Conservation (phyloP, 2,797 vertebrate genomes). For the Scomberomorus guttatus region DNA sequence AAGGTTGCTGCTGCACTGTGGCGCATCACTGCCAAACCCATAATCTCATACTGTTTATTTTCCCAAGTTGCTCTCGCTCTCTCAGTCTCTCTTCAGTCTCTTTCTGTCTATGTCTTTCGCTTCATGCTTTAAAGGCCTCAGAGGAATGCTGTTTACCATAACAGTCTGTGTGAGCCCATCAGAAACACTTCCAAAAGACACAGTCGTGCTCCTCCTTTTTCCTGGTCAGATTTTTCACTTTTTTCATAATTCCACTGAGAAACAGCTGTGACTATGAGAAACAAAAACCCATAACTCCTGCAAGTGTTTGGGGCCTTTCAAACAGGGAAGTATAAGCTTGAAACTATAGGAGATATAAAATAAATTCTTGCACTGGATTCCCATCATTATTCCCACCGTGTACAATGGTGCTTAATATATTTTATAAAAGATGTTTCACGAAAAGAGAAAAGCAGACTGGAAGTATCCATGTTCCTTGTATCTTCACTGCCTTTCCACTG, state of each 20-base stretch:
- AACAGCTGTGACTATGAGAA: constrained; percentile 20
- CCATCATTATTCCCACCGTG: background rate
- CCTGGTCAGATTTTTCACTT: constrained; percentile 50
- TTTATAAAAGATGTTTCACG: background rate
- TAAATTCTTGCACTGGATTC: background rate
- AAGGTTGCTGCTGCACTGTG: constrained; percentile 68
- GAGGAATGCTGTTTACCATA: constrained; percentile 69
- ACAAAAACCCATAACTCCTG: constrained; percentile 24
- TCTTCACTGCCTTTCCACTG: constrained; percentile 24
- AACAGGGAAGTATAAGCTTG: constrained; percentile 1
- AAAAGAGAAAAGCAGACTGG: constrained; percentile 9
- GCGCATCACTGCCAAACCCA: constrained; percentile 70
- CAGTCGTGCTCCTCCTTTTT: constrained; percentile 36
- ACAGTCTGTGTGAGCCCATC: constrained; percentile 61
- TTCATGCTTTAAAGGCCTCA: constrained; percentile 60
- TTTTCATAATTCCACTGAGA: constrained; percentile 33
- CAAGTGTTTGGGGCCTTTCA: constrained; percentile 1
- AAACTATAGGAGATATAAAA: constrained; percentile 3
- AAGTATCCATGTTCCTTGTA: background rate
- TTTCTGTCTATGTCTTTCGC: constrained; percentile 44
- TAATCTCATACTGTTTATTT: constrained; percentile 74
- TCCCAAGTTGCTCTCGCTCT: constrained; percentile 46
- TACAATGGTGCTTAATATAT: background rate
- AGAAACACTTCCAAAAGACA: constrained; percentile 60
- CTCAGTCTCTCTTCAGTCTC: constrained; percentile 30